Evolutionary conservation across 1,140 invertebrate genomes (phyloP).

Genomic region (Achroia grisella): DNA sequence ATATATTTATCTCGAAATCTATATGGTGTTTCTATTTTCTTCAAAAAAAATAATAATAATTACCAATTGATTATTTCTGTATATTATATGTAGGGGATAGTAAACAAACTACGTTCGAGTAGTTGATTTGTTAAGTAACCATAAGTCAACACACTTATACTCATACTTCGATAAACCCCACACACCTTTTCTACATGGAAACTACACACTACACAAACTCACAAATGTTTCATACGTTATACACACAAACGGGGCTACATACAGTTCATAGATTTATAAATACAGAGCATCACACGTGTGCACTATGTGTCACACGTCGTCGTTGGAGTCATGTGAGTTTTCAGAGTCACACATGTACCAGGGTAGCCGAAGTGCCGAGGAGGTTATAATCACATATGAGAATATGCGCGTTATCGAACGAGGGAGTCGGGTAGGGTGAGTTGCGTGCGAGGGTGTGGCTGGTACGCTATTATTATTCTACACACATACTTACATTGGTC

Average conservation of each 20-base stretch:
- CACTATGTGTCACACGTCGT: slow-evolving; percentile 22
- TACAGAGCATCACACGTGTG: slow-evolving; percentile 15
- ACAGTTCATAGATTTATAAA: background rate
- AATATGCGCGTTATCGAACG: slow-evolving; percentile 10
- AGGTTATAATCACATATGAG: slow-evolving; percentile 28
- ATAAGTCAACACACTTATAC: no score
- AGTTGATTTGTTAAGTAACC: no score
- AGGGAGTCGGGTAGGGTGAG: slow-evolving; percentile 6
- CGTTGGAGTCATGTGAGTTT: slow-evolving; percentile 56
- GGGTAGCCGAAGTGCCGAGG: slow-evolving; percentile 27
- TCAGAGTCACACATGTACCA: slow-evolving; percentile 58
- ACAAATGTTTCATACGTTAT: slow-evolving; percentile 5
- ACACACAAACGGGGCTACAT: slow-evolving; percentile 3
- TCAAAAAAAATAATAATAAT: no score
- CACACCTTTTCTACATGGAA: background rate
- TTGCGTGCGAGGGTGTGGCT: background rate
- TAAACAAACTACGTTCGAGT: no score
- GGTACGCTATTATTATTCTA: background rate
- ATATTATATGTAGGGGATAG: no score
- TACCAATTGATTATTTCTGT: no score
- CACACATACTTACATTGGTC: no score
- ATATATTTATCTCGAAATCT: no score
- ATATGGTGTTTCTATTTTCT: no score
- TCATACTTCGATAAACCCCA: no score
- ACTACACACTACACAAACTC: slow-evolving; percentile 7